Conservation (phyloP, 2,888 invertebrate genomes). For the Idaea aversata region DNA sequence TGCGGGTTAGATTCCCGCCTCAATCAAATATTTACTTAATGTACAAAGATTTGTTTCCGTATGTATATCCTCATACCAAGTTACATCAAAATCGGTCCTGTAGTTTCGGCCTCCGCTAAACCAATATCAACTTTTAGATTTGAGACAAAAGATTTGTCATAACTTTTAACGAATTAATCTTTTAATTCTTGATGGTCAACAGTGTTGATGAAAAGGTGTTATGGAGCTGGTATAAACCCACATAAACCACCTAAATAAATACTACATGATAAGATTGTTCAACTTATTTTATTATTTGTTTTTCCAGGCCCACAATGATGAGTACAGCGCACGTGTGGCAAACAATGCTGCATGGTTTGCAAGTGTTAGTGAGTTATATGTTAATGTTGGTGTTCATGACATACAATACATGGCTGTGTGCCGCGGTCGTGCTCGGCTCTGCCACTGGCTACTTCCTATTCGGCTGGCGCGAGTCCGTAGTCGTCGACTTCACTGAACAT, state of each 20-base stretch:
- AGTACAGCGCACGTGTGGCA: constrained; percentile 92
- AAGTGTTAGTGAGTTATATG: constrained; percentile 94
- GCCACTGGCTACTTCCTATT: constrained; percentile 96
- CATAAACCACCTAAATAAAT: not conserved
- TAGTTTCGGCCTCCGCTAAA: too few relatives aligned
- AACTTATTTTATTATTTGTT: constrained; percentile 16
- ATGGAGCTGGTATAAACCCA: too few relatives aligned
- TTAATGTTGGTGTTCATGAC: constrained; percentile 99
- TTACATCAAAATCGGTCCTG: too few relatives aligned
- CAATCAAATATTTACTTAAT: too few relatives aligned
- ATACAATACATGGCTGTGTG: constrained; percentile 95
- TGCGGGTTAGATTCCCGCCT: too few relatives aligned
- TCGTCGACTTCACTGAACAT: constrained; percentile 97
- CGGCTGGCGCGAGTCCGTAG: constrained; percentile 96
- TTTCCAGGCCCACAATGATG: constrained; percentile 89
- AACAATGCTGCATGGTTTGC: constrained; percentile 92
- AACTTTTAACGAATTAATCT: too few relatives aligned
- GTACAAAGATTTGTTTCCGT: too few relatives aligned
- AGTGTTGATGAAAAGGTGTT: too few relatives aligned
- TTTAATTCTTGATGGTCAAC: too few relatives aligned
- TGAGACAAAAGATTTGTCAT: too few relatives aligned
- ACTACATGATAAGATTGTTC: not conserved
- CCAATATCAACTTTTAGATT: too few relatives aligned
- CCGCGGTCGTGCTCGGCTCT: constrained; percentile 93
- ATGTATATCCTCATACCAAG: too few relatives aligned